Base-by-base conservation (phyloP, 2,113 vertebrate genomes). In the Jaculus jaculus region DNA sequence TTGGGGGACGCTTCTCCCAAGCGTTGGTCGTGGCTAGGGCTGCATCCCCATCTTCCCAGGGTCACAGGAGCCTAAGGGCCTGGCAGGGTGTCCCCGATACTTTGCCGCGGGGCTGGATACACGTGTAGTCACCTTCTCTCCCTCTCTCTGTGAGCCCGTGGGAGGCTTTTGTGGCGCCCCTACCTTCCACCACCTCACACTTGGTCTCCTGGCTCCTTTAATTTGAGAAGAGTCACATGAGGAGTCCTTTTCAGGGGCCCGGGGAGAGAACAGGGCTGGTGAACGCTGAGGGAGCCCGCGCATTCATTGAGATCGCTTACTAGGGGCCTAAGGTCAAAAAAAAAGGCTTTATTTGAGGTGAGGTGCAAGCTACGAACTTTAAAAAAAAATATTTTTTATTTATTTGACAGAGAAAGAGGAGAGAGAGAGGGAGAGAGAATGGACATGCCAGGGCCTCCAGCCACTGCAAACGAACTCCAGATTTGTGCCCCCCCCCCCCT, bases 201-300 rank as follows among this genome's bases (percentile, higher is more conserved):
- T 15, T 1, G 0, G 0, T 8, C 24, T 63, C 68, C 7, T 7
- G 28, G 20, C 6, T 10, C 0, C 0, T 0, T 7, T 12, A 68
- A n/a, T 77, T 60, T 74, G 58, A 73, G 30, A 83, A 71, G 51
- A 8, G 34, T 32, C 0, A 16, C 1, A 15, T 30, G 20, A 71
- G 32, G 68, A 37, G 15, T 21, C 1, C 17, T 58, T 85, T 85
- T 34, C 5, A 11, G 68, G 37, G 71, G 11, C 39, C 30, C 39
- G 18, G 23, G 26, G 30, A 74, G 79, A 60, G 65, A 63, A 7
- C 0, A 24, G 24, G 63, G 39, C 23, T 26, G 6, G 61, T 37
- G n/a, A 11, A 2, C 24, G 61, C 60, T 4, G 0, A 0, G 26
- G 30, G 18, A 18, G 11, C 18, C 15, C 15, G n/a, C 30, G 21